A percentile compares a stretch with the other conserved stretches of the same genome.
phyloP scores from a whole-genome alignment of 30 jellyfish, hydroid and myxozoan genomes.

The Catostylus mosaicus region DNA sequence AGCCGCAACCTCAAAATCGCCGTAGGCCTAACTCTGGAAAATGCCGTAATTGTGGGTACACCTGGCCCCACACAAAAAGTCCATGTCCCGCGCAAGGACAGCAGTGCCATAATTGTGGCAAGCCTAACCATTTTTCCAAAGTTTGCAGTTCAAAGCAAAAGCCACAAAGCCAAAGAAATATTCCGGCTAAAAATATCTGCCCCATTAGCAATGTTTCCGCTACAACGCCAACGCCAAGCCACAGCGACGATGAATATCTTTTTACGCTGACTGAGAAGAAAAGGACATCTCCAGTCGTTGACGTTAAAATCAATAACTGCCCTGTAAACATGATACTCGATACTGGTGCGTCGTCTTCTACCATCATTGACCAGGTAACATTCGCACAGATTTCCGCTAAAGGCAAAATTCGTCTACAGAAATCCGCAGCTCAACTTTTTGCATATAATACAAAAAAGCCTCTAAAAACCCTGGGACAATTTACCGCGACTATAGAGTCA shows the following conservation, averaged over 20 bases:
- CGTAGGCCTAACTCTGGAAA: conserved; percentile 1
- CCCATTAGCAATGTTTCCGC: conserved; percentile 3
- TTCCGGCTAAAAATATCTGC: conserved; percentile 13
- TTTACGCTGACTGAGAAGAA: conserved; percentile 16
- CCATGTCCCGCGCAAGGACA: conserved; percentile 61
- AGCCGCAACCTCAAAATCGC: background rate
- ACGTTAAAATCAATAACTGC: conserved; percentile 22
- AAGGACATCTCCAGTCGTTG: conserved; percentile 28
- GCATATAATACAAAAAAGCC: conserved; percentile 35
- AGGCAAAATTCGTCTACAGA: conserved; percentile 33
- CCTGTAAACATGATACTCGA: conserved; percentile 28
- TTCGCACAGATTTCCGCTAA: conserved; percentile 19
- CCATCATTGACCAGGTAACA: conserved; percentile 23
- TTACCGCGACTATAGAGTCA: conserved; percentile 52
- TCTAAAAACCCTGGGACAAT: conserved; percentile 41
- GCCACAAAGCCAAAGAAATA: background rate
- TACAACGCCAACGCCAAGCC: conserved; percentile 35
- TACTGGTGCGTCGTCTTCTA: conserved; percentile 42
- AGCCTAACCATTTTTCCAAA: conserved; percentile 18
- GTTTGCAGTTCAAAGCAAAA: conserved; percentile 14
- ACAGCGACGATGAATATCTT: conserved; percentile 37
- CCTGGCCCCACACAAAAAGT: conserved; percentile 45
- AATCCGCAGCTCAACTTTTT: conserved; percentile 5
- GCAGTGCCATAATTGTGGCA: conserved; percentile 43
- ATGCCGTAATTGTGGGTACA: conserved; percentile 34